A percentile compares a stretch with the other conserved stretches of the same genome.
Conservation (phyloP, 1,140 invertebrate species). For the Paracyclopina nana region DNA sequence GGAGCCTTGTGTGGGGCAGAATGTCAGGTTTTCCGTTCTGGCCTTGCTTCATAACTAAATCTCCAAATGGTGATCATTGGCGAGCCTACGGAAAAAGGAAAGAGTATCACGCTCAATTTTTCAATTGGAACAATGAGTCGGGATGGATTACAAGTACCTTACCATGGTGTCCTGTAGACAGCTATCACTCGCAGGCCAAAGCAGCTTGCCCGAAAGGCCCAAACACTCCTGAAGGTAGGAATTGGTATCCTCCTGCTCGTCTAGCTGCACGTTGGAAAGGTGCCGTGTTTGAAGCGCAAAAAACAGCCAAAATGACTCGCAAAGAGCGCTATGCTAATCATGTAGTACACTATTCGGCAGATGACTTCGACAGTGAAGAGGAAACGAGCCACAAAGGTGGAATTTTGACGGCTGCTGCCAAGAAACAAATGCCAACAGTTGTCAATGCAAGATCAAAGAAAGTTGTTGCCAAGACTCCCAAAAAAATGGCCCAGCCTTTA, state of each 20-base stretch:
- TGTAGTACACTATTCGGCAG: neutral
- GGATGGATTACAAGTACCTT: constrained; percentile 11
- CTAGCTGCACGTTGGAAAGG: no score
- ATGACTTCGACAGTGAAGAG: no score
- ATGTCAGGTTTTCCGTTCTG: constrained; percentile 16
- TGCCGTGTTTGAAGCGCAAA: constrained; percentile 4
- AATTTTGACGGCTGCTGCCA: no score
- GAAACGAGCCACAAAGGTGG: no score
- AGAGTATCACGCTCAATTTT: constrained; percentile 8
- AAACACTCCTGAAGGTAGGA: no score
- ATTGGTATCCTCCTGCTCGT: no score
- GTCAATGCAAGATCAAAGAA: no score
- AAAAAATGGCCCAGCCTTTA: no score
- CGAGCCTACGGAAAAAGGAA: neutral
- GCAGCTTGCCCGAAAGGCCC: no score
- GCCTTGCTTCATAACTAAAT: constrained; percentile 13
- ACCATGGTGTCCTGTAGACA: neutral
- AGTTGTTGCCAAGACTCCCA: no score
- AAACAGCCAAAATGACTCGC: neutral
- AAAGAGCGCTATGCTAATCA: constrained; percentile 10
- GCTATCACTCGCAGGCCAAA: constrained; percentile 2
- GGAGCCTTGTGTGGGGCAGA: constrained; percentile 10
- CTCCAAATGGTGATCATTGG: neutral
- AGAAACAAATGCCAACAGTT: no score
- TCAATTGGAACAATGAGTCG: constrained; percentile 16